Percentiles rank a stretch among this genome's conserved stretches.
Conservation (phyloP, 2,113 vertebrate species). For the Agelaius tricolor region DNA sequence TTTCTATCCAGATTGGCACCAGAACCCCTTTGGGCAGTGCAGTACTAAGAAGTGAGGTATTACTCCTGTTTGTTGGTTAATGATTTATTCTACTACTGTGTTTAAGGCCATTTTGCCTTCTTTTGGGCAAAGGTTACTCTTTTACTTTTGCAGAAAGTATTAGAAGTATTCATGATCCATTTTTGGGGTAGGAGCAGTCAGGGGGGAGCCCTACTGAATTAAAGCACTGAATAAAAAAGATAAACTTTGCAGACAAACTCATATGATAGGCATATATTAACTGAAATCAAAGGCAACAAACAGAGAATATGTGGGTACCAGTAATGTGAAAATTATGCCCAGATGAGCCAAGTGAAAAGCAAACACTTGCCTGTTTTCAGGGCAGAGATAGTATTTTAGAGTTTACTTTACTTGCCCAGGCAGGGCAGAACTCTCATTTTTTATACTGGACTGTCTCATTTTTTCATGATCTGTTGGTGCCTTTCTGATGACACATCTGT, state of each 20-base stretch:
- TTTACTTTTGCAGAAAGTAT: not conserved
- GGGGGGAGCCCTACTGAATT: not conserved
- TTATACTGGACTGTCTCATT: not conserved
- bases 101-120: not conserved
- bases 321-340: not conserved
- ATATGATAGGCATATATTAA: not conserved
- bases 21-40: not conserved
- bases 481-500: not conserved
- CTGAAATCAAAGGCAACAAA: not conserved
- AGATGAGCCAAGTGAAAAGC: not conserved
- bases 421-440: not conserved
- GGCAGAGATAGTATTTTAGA: not conserved
- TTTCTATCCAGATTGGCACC: not conserved
- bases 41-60: not conserved
- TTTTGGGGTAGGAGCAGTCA: not conserved
- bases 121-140: slow-evolving; percentile 1
- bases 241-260: not conserved
- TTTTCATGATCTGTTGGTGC: not conserved
- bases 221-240: not conserved
- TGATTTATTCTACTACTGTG: not conserved
- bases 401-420: not conserved
- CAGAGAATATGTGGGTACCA: not conserved
- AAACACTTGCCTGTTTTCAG: not conserved
- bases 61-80: not conserved
- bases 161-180: not conserved